Conservation (phyloP, 1,140 invertebrate species). For the Drosophila tristis region DNA sequence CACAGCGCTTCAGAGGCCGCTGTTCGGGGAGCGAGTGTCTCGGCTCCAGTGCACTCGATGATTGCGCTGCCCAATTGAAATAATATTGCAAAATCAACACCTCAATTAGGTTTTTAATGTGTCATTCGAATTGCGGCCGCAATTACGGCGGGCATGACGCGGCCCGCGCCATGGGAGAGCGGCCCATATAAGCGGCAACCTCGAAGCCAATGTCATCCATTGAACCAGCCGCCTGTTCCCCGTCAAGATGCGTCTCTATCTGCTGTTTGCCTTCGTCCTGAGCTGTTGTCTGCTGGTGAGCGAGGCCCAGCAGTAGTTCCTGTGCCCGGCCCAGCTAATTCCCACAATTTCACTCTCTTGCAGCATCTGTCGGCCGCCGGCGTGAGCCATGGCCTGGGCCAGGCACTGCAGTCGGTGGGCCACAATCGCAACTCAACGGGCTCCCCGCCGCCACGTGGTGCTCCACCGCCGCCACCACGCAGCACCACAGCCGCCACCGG, state of each 20-base stretch:
- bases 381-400: constrained; percentile 6
- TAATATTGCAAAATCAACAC: constrained; percentile 45
- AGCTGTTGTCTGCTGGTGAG: constrained; percentile 57
- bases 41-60: constrained; percentile 55
- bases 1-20: neutral
- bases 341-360: neutral
- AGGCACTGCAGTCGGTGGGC: neutral
- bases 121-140: constrained; percentile 47
- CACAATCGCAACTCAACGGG: constrained; percentile 40
- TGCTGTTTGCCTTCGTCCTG: constrained; percentile 50
- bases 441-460: constrained; percentile 36
- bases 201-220: constrained; percentile 60
- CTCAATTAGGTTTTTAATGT: constrained; percentile 66
- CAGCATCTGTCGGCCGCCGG: constrained; percentile 40
- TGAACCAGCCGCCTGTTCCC: constrained; percentile 2
- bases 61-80: constrained; percentile 40
- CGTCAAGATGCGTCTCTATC: constrained; percentile 61
- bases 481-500: constrained; percentile 40
- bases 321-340: neutral
- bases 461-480: constrained; percentile 40
- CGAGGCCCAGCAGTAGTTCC: neutral
- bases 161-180: neutral
- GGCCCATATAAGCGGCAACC: constrained; percentile 53
- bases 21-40: too few relatives aligned
- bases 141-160: constrained; percentile 21